These are phyloP conservation scores for Synergus itoensis DNA, from an alignment of 2,888 invertebrate species.

Conservation along the genomic window DNA sequence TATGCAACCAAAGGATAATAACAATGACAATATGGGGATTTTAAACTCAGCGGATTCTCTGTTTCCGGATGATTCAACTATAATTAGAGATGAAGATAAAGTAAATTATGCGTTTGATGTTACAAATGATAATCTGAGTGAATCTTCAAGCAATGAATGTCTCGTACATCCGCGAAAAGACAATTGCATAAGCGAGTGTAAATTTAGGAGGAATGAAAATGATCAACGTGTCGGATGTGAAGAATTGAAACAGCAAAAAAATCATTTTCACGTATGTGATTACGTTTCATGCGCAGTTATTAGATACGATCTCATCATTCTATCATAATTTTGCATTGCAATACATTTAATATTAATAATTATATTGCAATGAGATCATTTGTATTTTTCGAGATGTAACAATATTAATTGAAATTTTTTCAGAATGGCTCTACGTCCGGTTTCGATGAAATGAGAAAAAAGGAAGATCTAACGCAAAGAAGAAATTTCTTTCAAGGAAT, in stretches of 20 bases:
- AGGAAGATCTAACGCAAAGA: neutral
- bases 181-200: neutral
- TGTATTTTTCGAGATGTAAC: neutral
- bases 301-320: too few relatives aligned
- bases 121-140: neutral
- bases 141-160: constrained; percentile 21
- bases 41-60: neutral
- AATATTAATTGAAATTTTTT: neutral
- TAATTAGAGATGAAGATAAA: neutral
- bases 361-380: too few relatives aligned
- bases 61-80: neutral
- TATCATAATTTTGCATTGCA: too few relatives aligned
- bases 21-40: neutral
- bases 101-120: neutral
- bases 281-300: neutral
- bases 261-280: neutral
- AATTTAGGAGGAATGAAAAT: neutral
- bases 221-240: neutral
- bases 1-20: neutral
- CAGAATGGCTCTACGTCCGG: neutral
- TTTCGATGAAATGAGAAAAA: neutral
- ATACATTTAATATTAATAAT: too few relatives aligned
- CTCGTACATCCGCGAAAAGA: neutral
- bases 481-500: neutral
- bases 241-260: neutral